Conservation (phyloP, 1,140 invertebrate species). For the Latrodectus geometricus region DNA sequence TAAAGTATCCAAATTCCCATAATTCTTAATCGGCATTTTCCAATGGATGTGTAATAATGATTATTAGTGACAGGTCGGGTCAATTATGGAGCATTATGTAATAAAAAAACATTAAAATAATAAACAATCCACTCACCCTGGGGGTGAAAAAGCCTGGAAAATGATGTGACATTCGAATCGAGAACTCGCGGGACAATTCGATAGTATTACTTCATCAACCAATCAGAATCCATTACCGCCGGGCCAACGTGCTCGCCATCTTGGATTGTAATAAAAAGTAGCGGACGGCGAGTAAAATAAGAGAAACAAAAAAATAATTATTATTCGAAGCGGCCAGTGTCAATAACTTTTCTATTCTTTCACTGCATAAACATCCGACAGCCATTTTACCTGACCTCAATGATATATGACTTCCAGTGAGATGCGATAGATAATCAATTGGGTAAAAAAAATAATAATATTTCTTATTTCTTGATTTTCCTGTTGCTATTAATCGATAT, state of each 20-base stretch:
- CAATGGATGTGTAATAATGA: slow-evolving; percentile 27
- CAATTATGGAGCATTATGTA: slow-evolving; percentile 47
- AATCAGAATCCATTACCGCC: slow-evolving; percentile 32
- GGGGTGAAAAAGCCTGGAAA: not conserved
- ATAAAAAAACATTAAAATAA: slow-evolving; percentile 49
- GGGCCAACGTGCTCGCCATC: slow-evolving; percentile 28
- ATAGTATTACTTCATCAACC: slow-evolving; percentile 39
- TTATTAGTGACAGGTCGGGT: slow-evolving; percentile 32
- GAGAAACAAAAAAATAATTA: not conserved
- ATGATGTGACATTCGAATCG: slow-evolving; percentile 48
- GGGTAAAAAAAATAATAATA: not conserved
- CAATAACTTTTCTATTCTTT: slow-evolving; percentile 35
- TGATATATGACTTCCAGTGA: not conserved
- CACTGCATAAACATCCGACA: slow-evolving; percentile 30
- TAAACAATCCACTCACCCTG: slow-evolving; percentile 2
- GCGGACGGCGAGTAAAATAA: not conserved
- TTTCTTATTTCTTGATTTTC: slow-evolving; percentile 3
- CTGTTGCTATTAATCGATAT: not conserved
- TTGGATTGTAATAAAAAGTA: slow-evolving; percentile 39
- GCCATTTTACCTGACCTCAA: not conserved
- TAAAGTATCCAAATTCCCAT: not conserved
- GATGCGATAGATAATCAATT: not conserved
- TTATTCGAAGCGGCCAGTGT: slow-evolving; percentile 14
- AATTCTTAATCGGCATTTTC: not conserved
- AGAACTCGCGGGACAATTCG: slow-evolving; percentile 44